These are phyloP conservation scores for Plecotus auritus DNA, from an alignment of 2,113 vertebrate genomes.

Conservation along the genomic window DNA sequence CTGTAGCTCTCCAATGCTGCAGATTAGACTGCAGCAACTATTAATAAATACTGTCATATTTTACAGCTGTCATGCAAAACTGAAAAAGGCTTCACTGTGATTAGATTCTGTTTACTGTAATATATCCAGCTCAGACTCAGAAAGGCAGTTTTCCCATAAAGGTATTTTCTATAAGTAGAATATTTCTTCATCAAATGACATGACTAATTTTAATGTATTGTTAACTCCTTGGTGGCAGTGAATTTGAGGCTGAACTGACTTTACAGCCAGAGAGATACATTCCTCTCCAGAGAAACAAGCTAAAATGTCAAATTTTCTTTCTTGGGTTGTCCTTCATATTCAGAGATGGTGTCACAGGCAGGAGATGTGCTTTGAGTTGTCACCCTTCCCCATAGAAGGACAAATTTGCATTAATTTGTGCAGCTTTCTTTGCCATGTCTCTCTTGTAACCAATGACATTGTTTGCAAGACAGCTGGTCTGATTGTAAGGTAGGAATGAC, in stretches of 20 bases:
- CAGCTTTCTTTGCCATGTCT: background rate
- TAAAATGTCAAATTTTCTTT: conserved; percentile 51
- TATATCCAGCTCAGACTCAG: conserved; percentile 68
- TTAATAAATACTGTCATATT: conserved; percentile 71
- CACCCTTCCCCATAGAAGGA: background rate
- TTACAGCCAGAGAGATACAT: background rate
- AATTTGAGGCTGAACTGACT: conserved; percentile 45
- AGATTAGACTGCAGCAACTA: conserved; percentile 58
- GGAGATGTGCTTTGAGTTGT: background rate
- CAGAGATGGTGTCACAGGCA: background rate
- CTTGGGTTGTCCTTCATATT: conserved; percentile 48
- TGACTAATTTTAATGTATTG: conserved; percentile 61
- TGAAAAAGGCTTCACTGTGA: conserved; percentile 56
- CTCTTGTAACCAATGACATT: background rate
- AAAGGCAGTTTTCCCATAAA: conserved; percentile 71
- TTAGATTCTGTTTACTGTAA: conserved; percentile 75
- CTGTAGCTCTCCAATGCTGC: conserved; percentile 52
- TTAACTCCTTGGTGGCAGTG: conserved; percentile 60
- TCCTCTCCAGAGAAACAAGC: conserved; percentile 48
- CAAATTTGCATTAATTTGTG: background rate
- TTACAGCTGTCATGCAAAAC: conserved; percentile 70
- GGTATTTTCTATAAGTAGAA: conserved; percentile 69
- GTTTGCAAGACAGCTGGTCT: conserved; percentile 36
- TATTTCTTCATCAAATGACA: conserved; percentile 50
- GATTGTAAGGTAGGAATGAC: background rate